Base-by-base conservation (phyloP, 2,888 invertebrate species). In the Lysandra bellargus region DNA sequence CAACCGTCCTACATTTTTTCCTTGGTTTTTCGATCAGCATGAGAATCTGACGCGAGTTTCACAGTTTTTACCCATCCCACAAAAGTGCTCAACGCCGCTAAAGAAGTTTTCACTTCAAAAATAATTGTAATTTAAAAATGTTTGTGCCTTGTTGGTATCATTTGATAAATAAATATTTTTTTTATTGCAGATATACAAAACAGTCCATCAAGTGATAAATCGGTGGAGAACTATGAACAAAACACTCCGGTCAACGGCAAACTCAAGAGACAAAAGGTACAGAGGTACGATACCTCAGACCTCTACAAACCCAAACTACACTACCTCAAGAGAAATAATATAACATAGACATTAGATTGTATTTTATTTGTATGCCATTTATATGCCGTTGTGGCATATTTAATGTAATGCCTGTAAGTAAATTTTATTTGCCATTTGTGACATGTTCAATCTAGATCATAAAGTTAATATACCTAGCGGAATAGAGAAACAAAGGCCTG, bases 131-230 rank as follows among this genome's bases (percentile, higher is more conserved):
- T 23, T 23, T 23, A 23, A 23, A 23, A 23, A 23, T 23, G 44
- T 30, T 30, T 64, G 2, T 64, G 0, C 2, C 9, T 30, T 9
- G 6, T 64, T 30, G 30, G 9, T 12, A 64, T 64, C 6, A 9
- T 1, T 44, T 44, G 44, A 44, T 44, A 23, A 9, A 9, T 64
- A 64, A 40, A 73, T 14, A 37, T 40, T 64, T 76, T 37, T 82
- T 79, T 4, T 74, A 44, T 76, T 80, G 0, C 89, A 94, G 94
- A 87, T 76, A 85, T 91, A 0, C 88, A 92, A 0, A 92, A 90
- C 87, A 94, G 95, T 83, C 94, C 95, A 0, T 94, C 93, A 0
- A 95, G 95, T 78, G 95, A 95, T 82, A 94, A 94, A 82, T 95
- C 95, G 0, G 91, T 95, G 0, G 95, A 95, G 80, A 95, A 94